Evolutionary conservation across 2,113 vertebrate genomes (phyloP), one percentile per base, ranked within the genome.

Genomic region (Leptodactylus fuscus): DNA sequence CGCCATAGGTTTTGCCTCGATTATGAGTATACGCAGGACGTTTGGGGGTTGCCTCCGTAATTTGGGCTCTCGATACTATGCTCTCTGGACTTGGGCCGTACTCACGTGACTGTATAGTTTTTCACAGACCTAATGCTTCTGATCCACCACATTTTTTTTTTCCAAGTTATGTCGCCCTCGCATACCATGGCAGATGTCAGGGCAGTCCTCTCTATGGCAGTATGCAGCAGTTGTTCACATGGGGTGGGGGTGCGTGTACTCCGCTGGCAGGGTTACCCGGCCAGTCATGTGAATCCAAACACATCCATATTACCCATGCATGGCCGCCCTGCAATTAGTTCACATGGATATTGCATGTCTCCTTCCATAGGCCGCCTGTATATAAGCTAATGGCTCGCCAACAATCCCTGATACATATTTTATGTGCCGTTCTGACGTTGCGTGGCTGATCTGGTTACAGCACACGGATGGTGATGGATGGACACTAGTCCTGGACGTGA

Each of bases 281-380:
- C 65, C 65, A 69, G 65, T 69, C 65, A 69, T 69, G 65, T 69
- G 65, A 69, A 69, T 69, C 65, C 65, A 38, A 38, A 69, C 65
- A 36, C 65, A 69, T 73, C 69, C 7, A 12, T 13, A 73, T 44
- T 46, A 44, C 36, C 70, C 15, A 73, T 73, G 36, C 36, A 73
- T 73, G 70, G 38, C 34, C 7, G 65, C 65, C 22, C 65, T 69
- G 65, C 36, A 73, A 73, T 73, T 73, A 44, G 9, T 73, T 73
- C 36, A 46, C 36, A 46, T 73, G 70, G 70, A 24, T 73, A 44
- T 73, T 44, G 70, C 16, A 73, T 44, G 70, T 12, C 70, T 71
- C 38, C 4, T 41, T 71, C 34, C 36, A n/a, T 71, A 41, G 1
- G 36, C 34, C 3, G 38, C 12, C 20, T 44, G 9, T 2, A 18